Evolutionary conservation across 2,797 vertebrate genomes (phyloP).

Genomic region (Helostoma temminkii): DNA sequence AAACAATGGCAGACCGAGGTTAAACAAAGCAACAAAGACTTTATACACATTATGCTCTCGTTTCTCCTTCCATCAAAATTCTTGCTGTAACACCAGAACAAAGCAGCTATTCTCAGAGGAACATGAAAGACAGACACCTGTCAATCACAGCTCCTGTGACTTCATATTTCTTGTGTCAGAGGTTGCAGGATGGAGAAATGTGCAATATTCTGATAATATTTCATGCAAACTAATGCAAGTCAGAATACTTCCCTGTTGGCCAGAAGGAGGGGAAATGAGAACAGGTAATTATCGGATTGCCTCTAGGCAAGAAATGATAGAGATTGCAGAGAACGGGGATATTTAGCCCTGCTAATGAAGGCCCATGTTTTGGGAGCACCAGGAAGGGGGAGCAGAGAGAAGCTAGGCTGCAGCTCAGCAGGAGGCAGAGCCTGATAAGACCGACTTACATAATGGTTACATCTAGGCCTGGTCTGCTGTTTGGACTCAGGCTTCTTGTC

Average conservation of each 20-base stretch:
- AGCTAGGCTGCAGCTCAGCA: slow-evolving; percentile 74
- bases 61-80: slow-evolving; percentile 74
- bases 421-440: slow-evolving; percentile 85
- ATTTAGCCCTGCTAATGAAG: slow-evolving; percentile 89
- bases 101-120: slow-evolving; percentile 74
- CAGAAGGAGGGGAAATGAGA: slow-evolving; percentile 86
- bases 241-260: slow-evolving; percentile 85
- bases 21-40: slow-evolving; percentile 80
- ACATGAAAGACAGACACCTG: slow-evolving; percentile 84
- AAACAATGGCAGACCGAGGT: slow-evolving; percentile 75
- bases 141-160: slow-evolving; percentile 80
- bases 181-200: slow-evolving; percentile 84
- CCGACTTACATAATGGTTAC: slow-evolving; percentile 82
- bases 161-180: slow-evolving; percentile 75
- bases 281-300: slow-evolving; percentile 88
- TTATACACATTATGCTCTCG: slow-evolving; percentile 69
- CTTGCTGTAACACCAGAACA: slow-evolving; percentile 78
- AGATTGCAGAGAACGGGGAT: slow-evolving; percentile 87
- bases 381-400: slow-evolving; percentile 64
- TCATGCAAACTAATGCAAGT: slow-evolving; percentile 88
- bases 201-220: slow-evolving; percentile 89
- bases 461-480: slow-evolving; percentile 61
- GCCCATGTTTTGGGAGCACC: slow-evolving; percentile 81
- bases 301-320: slow-evolving; percentile 87
- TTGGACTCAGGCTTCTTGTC: slow-evolving; percentile 66